Base-by-base conservation (phyloP, 2,888 invertebrate genomes). In the Pristionchus entomophagus region DNA sequence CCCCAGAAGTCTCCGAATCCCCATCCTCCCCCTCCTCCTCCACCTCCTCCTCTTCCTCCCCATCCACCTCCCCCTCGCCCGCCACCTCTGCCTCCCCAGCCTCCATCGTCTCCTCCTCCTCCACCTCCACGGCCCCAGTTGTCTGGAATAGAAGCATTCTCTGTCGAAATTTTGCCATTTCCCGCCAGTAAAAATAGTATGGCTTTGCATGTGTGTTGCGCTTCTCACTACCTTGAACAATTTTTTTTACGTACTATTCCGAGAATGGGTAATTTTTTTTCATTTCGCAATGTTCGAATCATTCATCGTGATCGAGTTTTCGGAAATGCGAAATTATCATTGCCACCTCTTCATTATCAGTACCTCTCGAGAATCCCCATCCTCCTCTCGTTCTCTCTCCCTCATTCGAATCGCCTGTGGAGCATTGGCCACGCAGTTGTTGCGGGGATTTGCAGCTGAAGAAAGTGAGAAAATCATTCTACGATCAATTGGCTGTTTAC, bases 1-100 rank as follows among this genome's bases (percentile, higher is more conserved):
- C 86, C 86, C 86, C 88, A 86, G 41, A 81, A 84, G 19, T 69
- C 38, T 22, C 69, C 62, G 29, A 62, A 69, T 69, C 69, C 69
- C 69, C 69, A 69, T 69, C 56, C 38, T 14, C 38, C 69, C 38
- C 69, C 32, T 69, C 69, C 69, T 22, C 62, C 62, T 38, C 69
- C 69, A 12, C 69, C 19, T 4, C 81, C 69, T 35, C 38, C 69
- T 38, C 69, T 4, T 69, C 69, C 69, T 38, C 80, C 49, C 81
- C 51, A 26, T 29, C 29, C 29, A 8, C 38, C 10, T 10, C 56
- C 38, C 0, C 49, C 49, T 41, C 41, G 49, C 8, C 80, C 45
- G 2, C 80, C 80, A 14, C 51, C 80, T n/a, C 29, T 10, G 49
- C 26, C 8, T 10, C 45, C 45, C 45, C 45, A 45, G n/a, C n/a